A percentile compares a stretch with the other conserved stretches of the same genome.
Conservation (phyloP, 2,888 invertebrate genomes). For the Lissonota sp. region DNA sequence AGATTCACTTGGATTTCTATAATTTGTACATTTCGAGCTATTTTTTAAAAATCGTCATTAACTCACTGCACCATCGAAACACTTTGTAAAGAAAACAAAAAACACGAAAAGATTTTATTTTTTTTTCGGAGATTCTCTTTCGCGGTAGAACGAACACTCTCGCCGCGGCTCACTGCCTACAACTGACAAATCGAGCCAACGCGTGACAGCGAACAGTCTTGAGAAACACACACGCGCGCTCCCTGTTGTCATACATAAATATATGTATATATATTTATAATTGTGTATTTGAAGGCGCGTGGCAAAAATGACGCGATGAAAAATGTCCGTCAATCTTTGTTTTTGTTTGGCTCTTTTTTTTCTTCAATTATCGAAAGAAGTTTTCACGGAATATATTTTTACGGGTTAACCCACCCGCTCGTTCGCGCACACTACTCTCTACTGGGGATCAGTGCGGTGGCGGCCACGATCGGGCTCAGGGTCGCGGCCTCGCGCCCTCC, state of each 20-base stretch:
- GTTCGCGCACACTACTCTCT: conserved; percentile 54
- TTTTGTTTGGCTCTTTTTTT: neutral
- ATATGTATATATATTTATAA: conserved; percentile 5
- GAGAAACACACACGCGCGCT: neutral
- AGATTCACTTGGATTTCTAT: too few species aligned
- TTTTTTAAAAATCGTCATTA: too few species aligned
- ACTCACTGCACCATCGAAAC: too few species aligned
- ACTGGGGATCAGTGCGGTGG: conserved; percentile 37
- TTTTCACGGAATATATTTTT: conserved; percentile 27
- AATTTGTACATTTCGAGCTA: too few species aligned
- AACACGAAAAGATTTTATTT: neutral
- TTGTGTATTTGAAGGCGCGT: neutral
- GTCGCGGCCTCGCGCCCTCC: conserved; percentile 68
- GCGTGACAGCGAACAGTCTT: too few species aligned
- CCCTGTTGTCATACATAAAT: neutral
- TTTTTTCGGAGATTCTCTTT: neutral
- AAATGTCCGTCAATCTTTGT: neutral
- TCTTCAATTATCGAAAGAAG: neutral
- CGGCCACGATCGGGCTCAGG: conserved; percentile 62
- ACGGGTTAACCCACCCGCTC: conserved; percentile 49
- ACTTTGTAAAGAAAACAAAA: too few species aligned
- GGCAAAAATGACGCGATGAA: neutral
- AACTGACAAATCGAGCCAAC: too few species aligned
- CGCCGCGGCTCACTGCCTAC: too few species aligned
- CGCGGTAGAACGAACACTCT: too few species aligned